Percentiles rank a stretch among this genome's conserved stretches.
These are phyloP conservation scores for Acanthornis magna DNA, from an alignment of 2,797 vertebrate species.

Conservation along the genomic window DNA sequence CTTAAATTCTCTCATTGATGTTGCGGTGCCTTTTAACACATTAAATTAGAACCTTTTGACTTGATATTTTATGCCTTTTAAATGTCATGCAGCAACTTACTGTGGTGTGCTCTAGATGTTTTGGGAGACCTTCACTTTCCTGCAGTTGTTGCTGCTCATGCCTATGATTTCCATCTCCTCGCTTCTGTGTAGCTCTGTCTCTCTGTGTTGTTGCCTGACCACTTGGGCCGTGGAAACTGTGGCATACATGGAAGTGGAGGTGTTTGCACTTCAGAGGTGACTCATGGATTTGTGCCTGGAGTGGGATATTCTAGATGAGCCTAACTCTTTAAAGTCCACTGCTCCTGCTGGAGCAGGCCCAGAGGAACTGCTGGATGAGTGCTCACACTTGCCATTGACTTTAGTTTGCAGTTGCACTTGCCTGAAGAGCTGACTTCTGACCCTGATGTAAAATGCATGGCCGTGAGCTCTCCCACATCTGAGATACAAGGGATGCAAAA, in stretches of 20 bases:
- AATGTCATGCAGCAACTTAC: neutral
- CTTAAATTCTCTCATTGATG: neutral
- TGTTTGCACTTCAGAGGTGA: neutral
- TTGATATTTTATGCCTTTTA: neutral
- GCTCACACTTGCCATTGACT: neutral
- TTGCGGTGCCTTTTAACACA: neutral
- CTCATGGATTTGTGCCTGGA: neutral
- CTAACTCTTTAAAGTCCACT: neutral
- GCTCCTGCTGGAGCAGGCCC: neutral
- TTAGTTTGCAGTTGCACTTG: neutral
- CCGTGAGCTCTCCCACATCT: neutral
- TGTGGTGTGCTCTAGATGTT: neutral
- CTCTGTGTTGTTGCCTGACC: neutral
- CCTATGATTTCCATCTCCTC: neutral
- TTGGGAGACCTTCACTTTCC: neutral
- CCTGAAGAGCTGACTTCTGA: neutral
- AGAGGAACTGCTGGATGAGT: neutral
- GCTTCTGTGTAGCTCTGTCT: neutral
- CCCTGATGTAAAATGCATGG: neutral
- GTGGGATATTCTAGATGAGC: neutral
- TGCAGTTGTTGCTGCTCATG: neutral
- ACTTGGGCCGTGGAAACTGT: neutral
- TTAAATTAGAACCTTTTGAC: neutral
- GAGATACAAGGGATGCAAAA: neutral
- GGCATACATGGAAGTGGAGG: neutral